A percentile compares a stretch with the other conserved stretches of the same genome.
phyloP scores from a whole-genome alignment of 2,888 invertebrate genomes.

The Apotomis betuletana region DNA sequence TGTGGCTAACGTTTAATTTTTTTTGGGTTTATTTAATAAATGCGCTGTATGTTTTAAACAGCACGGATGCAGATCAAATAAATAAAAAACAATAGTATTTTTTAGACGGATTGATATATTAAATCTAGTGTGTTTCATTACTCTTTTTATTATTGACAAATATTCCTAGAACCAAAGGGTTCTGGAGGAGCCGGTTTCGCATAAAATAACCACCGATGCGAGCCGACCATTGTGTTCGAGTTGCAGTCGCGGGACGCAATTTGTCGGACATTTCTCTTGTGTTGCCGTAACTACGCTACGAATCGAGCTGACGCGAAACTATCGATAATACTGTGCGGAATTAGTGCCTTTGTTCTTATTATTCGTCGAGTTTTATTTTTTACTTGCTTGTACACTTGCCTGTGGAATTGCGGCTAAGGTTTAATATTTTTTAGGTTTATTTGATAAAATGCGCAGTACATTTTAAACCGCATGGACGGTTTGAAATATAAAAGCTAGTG shows the following conservation, averaged over 20 bases:
- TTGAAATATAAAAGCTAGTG: too few species aligned
- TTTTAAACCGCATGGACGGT: background rate
- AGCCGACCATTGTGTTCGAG: conserved; percentile 61
- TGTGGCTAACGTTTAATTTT: too few species aligned
- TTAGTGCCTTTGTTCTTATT: conserved; percentile 72
- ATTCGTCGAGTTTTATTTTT: conserved; percentile 44
- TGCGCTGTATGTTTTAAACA: too few species aligned
- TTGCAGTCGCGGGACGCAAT: conserved; percentile 69
- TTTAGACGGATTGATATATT: too few species aligned
- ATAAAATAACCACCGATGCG: conserved; percentile 23
- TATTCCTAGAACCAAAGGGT: conserved; percentile 38
- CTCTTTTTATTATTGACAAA: conserved; percentile 34
- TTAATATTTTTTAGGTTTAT: conserved; percentile 5
- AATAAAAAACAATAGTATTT: too few species aligned
- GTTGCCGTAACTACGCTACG: conserved; percentile 70
- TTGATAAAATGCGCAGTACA: background rate
- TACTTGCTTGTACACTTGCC: conserved; percentile 25
- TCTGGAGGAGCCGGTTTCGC: conserved; percentile 56
- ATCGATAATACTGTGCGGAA: conserved; percentile 69
- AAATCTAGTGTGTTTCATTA: background rate
- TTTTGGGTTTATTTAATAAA: too few species aligned
- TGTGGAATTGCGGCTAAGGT: conserved; percentile 15
- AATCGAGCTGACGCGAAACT: conserved; percentile 70
- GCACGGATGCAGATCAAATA: too few species aligned
- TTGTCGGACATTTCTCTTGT: conserved; percentile 76